These are phyloP conservation scores for Engraulis encrasicolus DNA, from an alignment of 2,113 vertebrate genomes.

Conservation along the genomic window DNA sequence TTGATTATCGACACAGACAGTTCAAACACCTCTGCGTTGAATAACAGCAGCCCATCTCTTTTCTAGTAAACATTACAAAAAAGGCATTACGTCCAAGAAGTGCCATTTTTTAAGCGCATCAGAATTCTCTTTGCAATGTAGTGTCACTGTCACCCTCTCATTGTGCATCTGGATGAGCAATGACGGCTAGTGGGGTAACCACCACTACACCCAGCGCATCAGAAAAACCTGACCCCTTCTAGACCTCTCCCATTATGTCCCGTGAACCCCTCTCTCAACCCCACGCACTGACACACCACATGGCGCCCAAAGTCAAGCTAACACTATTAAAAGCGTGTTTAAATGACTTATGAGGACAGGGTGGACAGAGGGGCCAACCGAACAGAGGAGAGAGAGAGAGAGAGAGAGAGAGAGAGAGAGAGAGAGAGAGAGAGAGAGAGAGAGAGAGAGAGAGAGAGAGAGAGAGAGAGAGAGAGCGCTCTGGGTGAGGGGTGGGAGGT, in stretches of 20 bases:
- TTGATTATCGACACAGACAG: neutral
- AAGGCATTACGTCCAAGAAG: neutral
- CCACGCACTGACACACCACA: slow-evolving; percentile 29
- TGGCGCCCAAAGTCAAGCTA: slow-evolving; percentile 49
- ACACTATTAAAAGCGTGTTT: slow-evolving; percentile 70
- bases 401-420: no score
- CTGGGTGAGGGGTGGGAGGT: slow-evolving; percentile 32
- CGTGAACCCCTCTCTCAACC: neutral
- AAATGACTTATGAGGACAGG: slow-evolving; percentile 67
- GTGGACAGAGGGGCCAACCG: slow-evolving; percentile 53
- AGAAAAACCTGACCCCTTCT: neutral
- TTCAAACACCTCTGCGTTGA: neutral
- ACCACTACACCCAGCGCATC: neutral
- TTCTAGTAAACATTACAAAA: neutral
- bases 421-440: no score
- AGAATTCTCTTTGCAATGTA: neutral
- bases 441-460: no score
- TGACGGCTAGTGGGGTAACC: neutral
- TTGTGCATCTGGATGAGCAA: neutral
- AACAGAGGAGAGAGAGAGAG: no score
- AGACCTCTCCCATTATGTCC: neutral
- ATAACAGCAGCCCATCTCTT: neutral
- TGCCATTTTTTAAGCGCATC: neutral
- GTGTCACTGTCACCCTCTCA: neutral
- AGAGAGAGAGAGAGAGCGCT: no score